phyloP scores from a whole-genome alignment of 2,797 vertebrate genomes.

The Morus bassanus region DNA sequence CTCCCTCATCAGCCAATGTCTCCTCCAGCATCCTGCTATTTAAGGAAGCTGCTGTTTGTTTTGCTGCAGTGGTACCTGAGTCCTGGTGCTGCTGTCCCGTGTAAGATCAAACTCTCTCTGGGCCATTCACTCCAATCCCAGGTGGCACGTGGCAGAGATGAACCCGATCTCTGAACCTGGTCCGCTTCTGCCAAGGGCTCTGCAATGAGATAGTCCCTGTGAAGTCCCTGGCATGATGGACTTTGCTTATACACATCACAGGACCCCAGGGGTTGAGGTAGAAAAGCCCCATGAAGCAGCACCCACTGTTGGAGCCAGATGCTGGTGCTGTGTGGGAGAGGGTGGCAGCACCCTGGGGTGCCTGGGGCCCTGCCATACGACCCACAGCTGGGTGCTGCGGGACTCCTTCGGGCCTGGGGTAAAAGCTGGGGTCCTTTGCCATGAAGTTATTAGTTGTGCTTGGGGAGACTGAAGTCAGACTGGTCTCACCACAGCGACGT shows the following conservation, averaged over 20 bases:
- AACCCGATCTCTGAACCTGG: background rate
- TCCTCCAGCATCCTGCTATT: background rate
- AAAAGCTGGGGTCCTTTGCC: background rate
- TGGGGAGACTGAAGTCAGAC: background rate
- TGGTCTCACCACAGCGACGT: background rate
- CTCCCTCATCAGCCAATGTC: background rate
- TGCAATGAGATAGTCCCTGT: background rate
- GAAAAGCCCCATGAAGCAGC: background rate
- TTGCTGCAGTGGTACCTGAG: background rate
- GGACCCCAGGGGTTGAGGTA: background rate
- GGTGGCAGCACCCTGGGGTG: background rate
- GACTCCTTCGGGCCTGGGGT: background rate
- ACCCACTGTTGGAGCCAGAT: background rate
- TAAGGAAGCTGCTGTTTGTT: background rate
- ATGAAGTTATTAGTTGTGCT: accelerated
- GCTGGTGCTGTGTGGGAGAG: background rate
- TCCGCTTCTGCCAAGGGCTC: background rate
- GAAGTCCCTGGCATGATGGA: background rate
- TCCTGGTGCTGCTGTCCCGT: background rate
- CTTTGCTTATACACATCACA: background rate
- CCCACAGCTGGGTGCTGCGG: background rate
- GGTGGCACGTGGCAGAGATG: background rate
- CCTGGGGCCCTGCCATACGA: accelerated
- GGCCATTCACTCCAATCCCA: background rate
- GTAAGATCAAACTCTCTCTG: background rate